Base-by-base conservation (phyloP, 1,140 invertebrate species). In the Macrotrachela quadricornifera region DNA sequence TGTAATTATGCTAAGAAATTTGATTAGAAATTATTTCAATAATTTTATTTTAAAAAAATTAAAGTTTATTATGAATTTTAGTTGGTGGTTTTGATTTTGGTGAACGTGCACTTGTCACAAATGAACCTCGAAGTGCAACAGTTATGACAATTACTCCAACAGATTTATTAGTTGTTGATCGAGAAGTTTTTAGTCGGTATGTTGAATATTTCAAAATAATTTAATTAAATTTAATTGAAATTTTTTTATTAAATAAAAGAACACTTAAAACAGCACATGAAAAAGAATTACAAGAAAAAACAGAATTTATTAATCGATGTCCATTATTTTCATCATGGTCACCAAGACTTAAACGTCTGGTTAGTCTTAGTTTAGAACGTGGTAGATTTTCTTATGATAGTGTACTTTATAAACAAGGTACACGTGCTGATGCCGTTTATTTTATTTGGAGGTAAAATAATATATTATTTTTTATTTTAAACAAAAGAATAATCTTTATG, bases 351-450 rank as follows among this genome's bases (percentile, higher is more conserved):
- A 59, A 61, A 50, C 65, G 67, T 50, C 66, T 69, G 54, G 57
- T 69, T 10, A 60, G 65, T 8, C 66, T 70, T 63, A 65, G 66
- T 0, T 53, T 70, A 39, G 63, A 65, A 51, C 64, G 64, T 49
- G 62, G 66, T 39, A 59, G 55, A 1, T 61, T 60, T 37, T 56
- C 59, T 0, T 70, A 65, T 51, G 64, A 69, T 36, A 61, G 58
- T 9, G 45, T 59, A 13, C 49, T 70, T 1, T 60, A 62, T 0
- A 55, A 59, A 52, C 68, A 70, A 49, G 66, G 67, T 13, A 63
- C 65, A 6, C 50, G 56, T 3, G 59, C 64, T 0, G 56, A 59
- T 1, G 61, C 58, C 45, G 63, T 68, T 13, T 69, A 68, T 50
- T 69, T 70, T 57, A 63, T 70, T 10, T 54, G 68, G 0, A 62